Conservation (phyloP, 2,797 vertebrate genomes). For the Decapterus maruadsi region DNA sequence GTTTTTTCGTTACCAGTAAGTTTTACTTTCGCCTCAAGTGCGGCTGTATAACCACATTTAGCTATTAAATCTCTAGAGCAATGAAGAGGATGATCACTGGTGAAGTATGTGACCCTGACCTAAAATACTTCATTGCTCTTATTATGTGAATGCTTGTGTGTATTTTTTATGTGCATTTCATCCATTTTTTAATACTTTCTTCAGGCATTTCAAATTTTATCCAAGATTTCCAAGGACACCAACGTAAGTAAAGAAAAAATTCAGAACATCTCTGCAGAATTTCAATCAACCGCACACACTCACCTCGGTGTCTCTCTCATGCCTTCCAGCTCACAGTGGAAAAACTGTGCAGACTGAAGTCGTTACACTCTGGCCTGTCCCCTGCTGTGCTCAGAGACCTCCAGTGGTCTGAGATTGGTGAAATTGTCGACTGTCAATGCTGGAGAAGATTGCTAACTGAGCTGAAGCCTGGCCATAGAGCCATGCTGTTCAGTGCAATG, state of each 20-base stretch:
- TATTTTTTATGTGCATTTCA: neutral
- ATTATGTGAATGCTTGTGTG: neutral
- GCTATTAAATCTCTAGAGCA: neutral
- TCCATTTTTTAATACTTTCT: constrained; percentile 30
- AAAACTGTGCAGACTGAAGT: constrained; percentile 86
- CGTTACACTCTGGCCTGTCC: constrained; percentile 86
- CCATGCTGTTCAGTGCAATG: constrained; percentile 84
- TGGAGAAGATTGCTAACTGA: constrained; percentile 84
- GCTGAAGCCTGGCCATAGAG: constrained; percentile 86
- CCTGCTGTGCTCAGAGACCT: constrained; percentile 85
- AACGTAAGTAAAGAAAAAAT: constrained; percentile 85
- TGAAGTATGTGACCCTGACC: neutral
- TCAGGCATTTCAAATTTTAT: constrained; percentile 89
- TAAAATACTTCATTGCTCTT: neutral
- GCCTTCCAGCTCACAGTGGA: constrained; percentile 82
- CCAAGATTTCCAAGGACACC: constrained; percentile 81
- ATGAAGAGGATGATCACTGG: neutral
- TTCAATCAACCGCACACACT: constrained; percentile 14
- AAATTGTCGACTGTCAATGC: constrained; percentile 82
- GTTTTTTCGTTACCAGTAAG: neutral
- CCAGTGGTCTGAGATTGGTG: constrained; percentile 74
- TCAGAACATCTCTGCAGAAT: constrained; percentile 27
- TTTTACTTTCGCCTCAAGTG: neutral
- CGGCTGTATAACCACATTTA: neutral
- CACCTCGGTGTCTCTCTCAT: constrained; percentile 37